A percentile compares a stretch with the other conserved stretches of the same genome.
phyloP scores from a whole-genome alignment of 1,140 invertebrate species.

The Mizuhopecten yessoensis region DNA sequence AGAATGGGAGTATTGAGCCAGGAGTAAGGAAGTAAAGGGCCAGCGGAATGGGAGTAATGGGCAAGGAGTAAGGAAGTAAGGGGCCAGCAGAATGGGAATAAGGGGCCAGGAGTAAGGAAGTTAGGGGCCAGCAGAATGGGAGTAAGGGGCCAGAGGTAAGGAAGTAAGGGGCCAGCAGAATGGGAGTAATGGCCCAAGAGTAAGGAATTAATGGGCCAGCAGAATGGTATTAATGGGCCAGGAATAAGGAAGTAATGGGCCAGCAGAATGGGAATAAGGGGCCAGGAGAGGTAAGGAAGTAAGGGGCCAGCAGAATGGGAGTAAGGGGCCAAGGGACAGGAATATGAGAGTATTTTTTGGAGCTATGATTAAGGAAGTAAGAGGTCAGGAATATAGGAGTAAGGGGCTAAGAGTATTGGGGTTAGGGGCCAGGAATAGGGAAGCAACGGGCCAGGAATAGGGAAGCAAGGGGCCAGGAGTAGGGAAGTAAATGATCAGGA shows the following conservation, averaged over 20 bases:
- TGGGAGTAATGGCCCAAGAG: background rate
- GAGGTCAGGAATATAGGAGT: background rate
- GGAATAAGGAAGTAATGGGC: no score
- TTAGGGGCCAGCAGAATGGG: background rate
- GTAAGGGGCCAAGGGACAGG: background rate
- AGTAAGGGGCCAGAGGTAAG: background rate
- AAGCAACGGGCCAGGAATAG: no score
- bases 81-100: background rate
- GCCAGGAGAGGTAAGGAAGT: background rate
- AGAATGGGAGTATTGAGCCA: no score
- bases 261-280: no score
- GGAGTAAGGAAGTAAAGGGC: background rate
- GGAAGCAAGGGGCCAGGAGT: no score
- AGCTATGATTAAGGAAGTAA: background rate
- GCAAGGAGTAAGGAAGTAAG: background rate
- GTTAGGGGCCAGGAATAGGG: no score
- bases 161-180: background rate
- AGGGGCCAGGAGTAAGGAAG: no score
- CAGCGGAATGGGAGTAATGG: background rate
- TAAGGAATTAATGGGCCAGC: background rate
- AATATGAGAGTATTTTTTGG: background rate
- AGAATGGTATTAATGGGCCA: background rate
- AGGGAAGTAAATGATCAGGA: no score
- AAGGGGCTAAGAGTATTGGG: background rate
- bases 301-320: background rate